Evolutionary conservation across 2,797 vertebrate species (phyloP), one percentile per base, ranked within the genome.

Genomic region (Pteropus rufus): DNA sequence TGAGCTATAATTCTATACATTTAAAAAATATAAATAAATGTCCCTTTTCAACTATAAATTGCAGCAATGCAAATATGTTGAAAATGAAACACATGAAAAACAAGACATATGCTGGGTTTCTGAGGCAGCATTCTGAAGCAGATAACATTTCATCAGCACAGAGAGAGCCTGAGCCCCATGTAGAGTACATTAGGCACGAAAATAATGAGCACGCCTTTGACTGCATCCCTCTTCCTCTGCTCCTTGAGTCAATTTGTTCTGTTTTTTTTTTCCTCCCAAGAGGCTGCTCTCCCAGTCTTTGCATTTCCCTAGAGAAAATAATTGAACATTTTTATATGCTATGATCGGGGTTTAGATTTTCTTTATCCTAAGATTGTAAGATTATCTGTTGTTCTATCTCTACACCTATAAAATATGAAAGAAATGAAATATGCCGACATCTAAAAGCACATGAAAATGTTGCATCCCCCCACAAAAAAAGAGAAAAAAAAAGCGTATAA

Each of bases 1-100:
- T 69, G 81, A 91, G 79, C 79, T 96, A 77, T 65, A 94, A 92
- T 93, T 83, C 44, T 91, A 85, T 19, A 34, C 12, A 58, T 90
- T 85, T 93, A 75, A 91, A 97, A 96, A 91, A 64, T 58, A 54
- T 41, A 62, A 67, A 67, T 80, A 93, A 96, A 83, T 94, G 93
- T 93, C 82, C 65, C 36, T 97, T 97, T 97, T 88, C 75, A 94
- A 86, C 87, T 92, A 77, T 83, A 85, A 95, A 91, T 91, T 92
- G 44, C 62, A 89, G 94, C 94, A 97, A 97, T 97, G 92, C 26
- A 88, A 96, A 85, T 19, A 15, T 87, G 77, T 83, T 97, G 91
- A 94, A 94, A 97, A 65, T 26, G 79, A 94, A 65, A 90, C 39
- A 67, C 79, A 70, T 93, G 76, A 65, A 67, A 90, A 96, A 86